A percentile compares a stretch with the other conserved stretches of the same genome.
These are phyloP conservation scores for Idris sp. DNA, from an alignment of 1,140 invertebrate species.

Conservation along the genomic window DNA sequence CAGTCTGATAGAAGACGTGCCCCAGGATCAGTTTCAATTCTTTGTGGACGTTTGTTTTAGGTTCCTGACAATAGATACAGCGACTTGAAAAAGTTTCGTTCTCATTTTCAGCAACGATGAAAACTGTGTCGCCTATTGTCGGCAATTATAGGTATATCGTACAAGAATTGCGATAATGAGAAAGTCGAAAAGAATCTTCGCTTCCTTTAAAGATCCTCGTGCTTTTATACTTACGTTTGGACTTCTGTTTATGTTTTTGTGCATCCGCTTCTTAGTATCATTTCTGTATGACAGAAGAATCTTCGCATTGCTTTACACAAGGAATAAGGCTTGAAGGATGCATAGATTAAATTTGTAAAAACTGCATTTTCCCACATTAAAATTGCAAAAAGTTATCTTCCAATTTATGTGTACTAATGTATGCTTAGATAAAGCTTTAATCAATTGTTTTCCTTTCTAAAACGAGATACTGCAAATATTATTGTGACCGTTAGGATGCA, in stretches of 20 bases:
- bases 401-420: too few relatives aligned
- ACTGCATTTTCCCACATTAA: too few relatives aligned
- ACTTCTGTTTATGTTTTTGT: constrained; percentile 5
- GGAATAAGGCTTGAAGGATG: constrained; percentile 9
- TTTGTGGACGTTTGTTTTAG: constrained; percentile 26
- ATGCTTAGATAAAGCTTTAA: too few relatives aligned
- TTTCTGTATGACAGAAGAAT: constrained; percentile 13
- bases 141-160: constrained; percentile 65
- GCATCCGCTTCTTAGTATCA: constrained; percentile 9
- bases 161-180: constrained; percentile 75
- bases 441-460: too few relatives aligned
- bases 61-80: constrained; percentile 16
- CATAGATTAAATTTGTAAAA: constrained; percentile 26
- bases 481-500: too few relatives aligned
- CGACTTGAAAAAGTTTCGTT: constrained; percentile 28
- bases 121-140: constrained; percentile 72
- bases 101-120: constrained; percentile 40
- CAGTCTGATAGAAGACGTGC: constrained; percentile 3
- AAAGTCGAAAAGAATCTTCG: constrained; percentile 68
- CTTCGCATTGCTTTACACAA: constrained; percentile 5
- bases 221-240: too few relatives aligned
- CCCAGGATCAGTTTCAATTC: constrained; percentile 13
- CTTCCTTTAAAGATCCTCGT: constrained; percentile 13
- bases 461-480: too few relatives aligned
- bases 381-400: too few relatives aligned